These are phyloP conservation scores for Drosophila nr. fundita DNA, from an alignment of 2,888 invertebrate genomes.

Conservation along the genomic window DNA sequence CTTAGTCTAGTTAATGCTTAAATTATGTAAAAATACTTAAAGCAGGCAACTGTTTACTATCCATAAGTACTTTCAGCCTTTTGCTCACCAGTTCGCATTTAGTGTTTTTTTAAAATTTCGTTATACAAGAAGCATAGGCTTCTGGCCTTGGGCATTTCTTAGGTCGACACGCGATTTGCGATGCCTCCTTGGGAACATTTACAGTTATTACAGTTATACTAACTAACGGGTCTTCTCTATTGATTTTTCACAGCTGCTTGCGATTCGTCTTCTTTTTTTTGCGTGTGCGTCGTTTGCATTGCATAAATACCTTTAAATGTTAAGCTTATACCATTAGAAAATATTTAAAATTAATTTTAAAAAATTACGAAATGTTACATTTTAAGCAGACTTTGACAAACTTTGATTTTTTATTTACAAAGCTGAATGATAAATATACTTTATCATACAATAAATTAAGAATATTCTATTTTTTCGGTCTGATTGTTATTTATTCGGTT, in stretches of 20 bases:
- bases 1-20: neutral
- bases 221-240: conserved; percentile 28
- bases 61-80: neutral
- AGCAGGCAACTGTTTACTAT: neutral
- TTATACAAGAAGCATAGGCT: conserved; percentile 11
- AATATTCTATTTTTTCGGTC: neutral
- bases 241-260: conserved; percentile 42
- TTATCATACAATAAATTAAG: neutral
- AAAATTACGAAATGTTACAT: neutral
- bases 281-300: conserved; percentile 5
- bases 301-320: conserved; percentile 5
- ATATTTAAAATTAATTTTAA: neutral
- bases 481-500: neutral
- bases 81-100: neutral
- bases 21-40: neutral
- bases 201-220: neutral
- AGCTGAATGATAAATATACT: neutral
- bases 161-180: conserved; percentile 55
- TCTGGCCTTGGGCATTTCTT: conserved; percentile 29
- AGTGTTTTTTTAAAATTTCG: conserved; percentile 3
- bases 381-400: neutral
- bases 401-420: neutral
- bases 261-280: conserved; percentile 1
- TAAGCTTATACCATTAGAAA: conserved; percentile 12
- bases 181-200: conserved; percentile 32